Evolutionary conservation across 2,797 vertebrate genomes (phyloP).

Genomic region (Cetoscarus ocellatus): DNA sequence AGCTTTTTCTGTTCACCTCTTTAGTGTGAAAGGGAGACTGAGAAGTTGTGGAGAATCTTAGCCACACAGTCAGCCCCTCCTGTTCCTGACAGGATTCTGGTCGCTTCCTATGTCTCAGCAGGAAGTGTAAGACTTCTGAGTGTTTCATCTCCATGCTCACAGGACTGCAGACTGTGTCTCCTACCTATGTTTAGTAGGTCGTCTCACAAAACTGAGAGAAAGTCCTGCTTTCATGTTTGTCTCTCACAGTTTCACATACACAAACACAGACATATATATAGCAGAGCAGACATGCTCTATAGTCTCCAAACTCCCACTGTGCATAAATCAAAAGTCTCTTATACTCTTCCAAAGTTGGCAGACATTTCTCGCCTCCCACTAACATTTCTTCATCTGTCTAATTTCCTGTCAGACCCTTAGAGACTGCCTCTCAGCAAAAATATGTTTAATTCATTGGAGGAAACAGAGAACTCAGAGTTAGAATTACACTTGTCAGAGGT

Average conservation of each 20-base stretch:
- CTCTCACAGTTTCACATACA: slow-evolving; percentile 12
- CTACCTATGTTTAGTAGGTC: slow-evolving; percentile 35
- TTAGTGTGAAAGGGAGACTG: slow-evolving; percentile 46
- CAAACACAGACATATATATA: slow-evolving; percentile 7
- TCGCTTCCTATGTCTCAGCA: slow-evolving; percentile 83
- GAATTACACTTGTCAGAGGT: slow-evolving; percentile 75
- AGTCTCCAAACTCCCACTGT: slow-evolving; percentile 29
- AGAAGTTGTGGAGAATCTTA: slow-evolving; percentile 59
- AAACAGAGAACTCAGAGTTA: slow-evolving; percentile 61
- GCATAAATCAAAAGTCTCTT: slow-evolving; percentile 48
- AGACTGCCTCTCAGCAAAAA: slow-evolving; percentile 48
- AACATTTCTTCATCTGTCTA: slow-evolving; percentile 56
- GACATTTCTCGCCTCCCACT: slow-evolving; percentile 7
- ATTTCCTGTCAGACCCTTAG: slow-evolving; percentile 60
- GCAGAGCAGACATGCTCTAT: slow-evolving; percentile 4
- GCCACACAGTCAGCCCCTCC: slow-evolving; percentile 68
- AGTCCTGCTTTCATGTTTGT: slow-evolving; percentile 36
- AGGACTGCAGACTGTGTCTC: slow-evolving; percentile 40
- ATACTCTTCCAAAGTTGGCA: slow-evolving; percentile 16
- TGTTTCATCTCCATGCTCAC: slow-evolving; percentile 74
- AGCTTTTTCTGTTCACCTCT: slow-evolving; percentile 13
- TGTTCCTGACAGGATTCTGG: slow-evolving; percentile 83
- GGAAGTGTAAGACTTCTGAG: slow-evolving; percentile 77
- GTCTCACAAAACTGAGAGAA: slow-evolving; percentile 22
- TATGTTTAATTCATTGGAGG: slow-evolving; percentile 69